Conservation (phyloP, 2,888 invertebrate species). For the Drosophila mettleri region DNA sequence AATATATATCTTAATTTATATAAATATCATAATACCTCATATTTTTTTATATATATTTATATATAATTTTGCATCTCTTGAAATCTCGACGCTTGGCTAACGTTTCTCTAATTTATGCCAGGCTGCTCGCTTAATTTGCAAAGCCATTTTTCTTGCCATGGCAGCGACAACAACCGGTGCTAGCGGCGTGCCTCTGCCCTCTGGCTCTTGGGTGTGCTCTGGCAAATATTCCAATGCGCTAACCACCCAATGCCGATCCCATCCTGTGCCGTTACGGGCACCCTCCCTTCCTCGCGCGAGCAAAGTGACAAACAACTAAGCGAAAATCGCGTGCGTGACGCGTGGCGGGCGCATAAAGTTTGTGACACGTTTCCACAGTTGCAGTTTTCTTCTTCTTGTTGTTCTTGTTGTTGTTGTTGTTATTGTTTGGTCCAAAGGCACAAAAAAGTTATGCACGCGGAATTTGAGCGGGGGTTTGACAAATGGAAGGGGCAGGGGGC, state of each 20-base stretch:
- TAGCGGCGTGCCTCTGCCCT: slow-evolving; percentile 2
- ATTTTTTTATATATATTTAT: not conserved
- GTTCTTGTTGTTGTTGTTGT: slow-evolving; percentile 29
- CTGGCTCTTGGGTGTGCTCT: not conserved
- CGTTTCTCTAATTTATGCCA: slow-evolving; percentile 64
- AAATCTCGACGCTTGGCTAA: slow-evolving; percentile 48
- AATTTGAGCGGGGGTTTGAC: not conserved
- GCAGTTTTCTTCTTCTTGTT: slow-evolving; percentile 56
- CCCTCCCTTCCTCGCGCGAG: not conserved
- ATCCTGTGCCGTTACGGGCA: no score
- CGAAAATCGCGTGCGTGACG: slow-evolving; percentile 80
- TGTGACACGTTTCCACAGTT: slow-evolving; percentile 77
- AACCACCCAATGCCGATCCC: slow-evolving; percentile 1
- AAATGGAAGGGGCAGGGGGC: no score
- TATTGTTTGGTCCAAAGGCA: slow-evolving; percentile 42
- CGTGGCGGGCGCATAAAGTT: slow-evolving; percentile 77
- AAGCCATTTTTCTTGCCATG: slow-evolving; percentile 66
- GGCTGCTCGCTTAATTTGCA: slow-evolving; percentile 68
- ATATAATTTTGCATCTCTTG: not conserved
- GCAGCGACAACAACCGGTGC: slow-evolving; percentile 47
- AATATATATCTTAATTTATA: not conserved
- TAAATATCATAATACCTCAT: not conserved
- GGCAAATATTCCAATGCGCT: slow-evolving; percentile 6
- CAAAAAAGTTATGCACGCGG: slow-evolving; percentile 46
- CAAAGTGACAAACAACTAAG: slow-evolving; percentile 78